Percentiles rank a stretch among this genome's conserved stretches.
Conservation (phyloP, 1,140 invertebrate species). For the Drosophila setifemur region DNA sequence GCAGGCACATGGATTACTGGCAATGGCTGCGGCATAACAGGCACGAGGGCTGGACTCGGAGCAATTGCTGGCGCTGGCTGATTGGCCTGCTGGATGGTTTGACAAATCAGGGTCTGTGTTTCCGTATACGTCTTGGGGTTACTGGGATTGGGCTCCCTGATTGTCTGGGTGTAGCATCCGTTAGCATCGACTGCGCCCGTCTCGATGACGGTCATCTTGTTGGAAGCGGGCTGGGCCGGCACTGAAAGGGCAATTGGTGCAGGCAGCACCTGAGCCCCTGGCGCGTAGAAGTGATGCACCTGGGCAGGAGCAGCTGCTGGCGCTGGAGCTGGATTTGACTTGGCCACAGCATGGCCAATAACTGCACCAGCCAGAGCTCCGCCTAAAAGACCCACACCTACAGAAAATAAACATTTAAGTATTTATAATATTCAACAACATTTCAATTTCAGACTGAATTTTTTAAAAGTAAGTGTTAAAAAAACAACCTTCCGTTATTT, state of each 20-base stretch:
- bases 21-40: slow-evolving; percentile 40
- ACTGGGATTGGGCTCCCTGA: slow-evolving; percentile 42
- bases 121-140: slow-evolving; percentile 50
- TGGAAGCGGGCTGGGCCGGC: slow-evolving; percentile 1
- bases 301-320: slow-evolving; percentile 24
- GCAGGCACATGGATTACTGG: slow-evolving; percentile 13
- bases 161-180: slow-evolving; percentile 60
- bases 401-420: background rate
- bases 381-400: slow-evolving; percentile 52
- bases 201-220: slow-evolving; percentile 39
- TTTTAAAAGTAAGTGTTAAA: no score
- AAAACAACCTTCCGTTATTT: no score
- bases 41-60: slow-evolving; percentile 5
- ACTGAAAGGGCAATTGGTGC: slow-evolving; percentile 1
- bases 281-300: slow-evolving; percentile 14
- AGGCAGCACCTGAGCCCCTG: background rate
- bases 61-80: slow-evolving; percentile 13
- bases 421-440: background rate
- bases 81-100: slow-evolving; percentile 19
- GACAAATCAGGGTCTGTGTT: slow-evolving; percentile 56
- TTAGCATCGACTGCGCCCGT: slow-evolving; percentile 39
- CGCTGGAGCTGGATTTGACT: slow-evolving; percentile 10
- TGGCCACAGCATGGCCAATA: slow-evolving; percentile 31
- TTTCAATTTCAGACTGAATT: background rate
- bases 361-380: slow-evolving; percentile 49